Percentiles rank a stretch among this genome's conserved stretches.
phyloP scores from a whole-genome alignment of 1,140 invertebrate species.

The Gonatopus flavifemur region DNA sequence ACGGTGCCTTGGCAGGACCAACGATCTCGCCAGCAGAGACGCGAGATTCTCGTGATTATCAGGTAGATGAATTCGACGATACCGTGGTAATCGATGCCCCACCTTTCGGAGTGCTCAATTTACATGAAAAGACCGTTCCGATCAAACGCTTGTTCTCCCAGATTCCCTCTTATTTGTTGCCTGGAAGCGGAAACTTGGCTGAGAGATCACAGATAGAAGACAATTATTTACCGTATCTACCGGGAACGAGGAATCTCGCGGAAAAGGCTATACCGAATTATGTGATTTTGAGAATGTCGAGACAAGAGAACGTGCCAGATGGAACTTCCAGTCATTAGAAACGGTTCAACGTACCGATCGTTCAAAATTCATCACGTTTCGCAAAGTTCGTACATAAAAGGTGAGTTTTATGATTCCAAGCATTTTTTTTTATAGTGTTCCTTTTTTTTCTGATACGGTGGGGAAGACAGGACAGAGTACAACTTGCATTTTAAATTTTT shows the following conservation, averaged over 20 bases:
- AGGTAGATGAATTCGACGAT: slow-evolving; percentile 25
- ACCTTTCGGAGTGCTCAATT: slow-evolving; percentile 28
- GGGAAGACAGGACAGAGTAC: no score
- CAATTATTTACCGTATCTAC: no score
- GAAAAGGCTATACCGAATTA: slow-evolving; percentile 23
- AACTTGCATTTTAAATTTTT: no score
- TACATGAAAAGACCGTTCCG: slow-evolving; percentile 34
- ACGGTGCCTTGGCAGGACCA: slow-evolving; percentile 7
- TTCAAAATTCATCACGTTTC: no score
- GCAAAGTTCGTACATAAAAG: no score
- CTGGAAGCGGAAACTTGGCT: slow-evolving; percentile 22
- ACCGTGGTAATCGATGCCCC: no score
- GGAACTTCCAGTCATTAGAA: not conserved
- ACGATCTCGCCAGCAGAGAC: slow-evolving; percentile 8
- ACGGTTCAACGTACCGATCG: no score
- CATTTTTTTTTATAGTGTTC: no score
- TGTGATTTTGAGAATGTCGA: not conserved
- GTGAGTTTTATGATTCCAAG: no score
- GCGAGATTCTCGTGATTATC: slow-evolving; percentile 32
- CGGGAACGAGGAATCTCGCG: slow-evolving; percentile 17
- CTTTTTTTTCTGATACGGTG: no score
- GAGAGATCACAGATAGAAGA: slow-evolving; percentile 25
- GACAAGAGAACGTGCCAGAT: no score
- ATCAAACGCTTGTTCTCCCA: slow-evolving; percentile 19
- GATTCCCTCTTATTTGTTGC: no score